Conservation (phyloP, 2,797 vertebrate species). For the Paedocypris micromegethes region DNA sequence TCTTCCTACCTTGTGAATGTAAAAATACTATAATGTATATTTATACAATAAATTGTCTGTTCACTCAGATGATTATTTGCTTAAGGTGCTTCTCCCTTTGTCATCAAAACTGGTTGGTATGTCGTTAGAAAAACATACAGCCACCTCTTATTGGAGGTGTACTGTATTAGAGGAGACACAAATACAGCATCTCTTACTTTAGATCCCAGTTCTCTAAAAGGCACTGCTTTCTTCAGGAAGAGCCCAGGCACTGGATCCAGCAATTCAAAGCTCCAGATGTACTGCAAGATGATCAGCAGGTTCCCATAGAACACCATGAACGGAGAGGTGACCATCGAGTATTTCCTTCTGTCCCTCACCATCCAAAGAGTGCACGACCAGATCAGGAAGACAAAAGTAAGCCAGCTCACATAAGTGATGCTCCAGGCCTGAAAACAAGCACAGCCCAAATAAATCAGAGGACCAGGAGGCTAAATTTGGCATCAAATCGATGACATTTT, state of each 20-base stretch:
- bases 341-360: constrained; percentile 83
- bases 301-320: constrained; percentile 91
- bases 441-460: background rate
- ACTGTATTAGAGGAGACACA: too few species aligned
- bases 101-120: too few species aligned
- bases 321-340: constrained; percentile 88
- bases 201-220: constrained; percentile 77
- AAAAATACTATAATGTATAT: too few species aligned
- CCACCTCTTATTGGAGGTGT: too few species aligned
- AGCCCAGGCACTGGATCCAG: constrained; percentile 76
- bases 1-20: too few species aligned
- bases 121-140: too few species aligned
- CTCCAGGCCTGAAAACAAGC: constrained; percentile 78
- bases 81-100: too few species aligned
- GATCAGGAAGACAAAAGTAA: constrained; percentile 87
- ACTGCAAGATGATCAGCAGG: constrained; percentile 81
- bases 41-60: too few species aligned
- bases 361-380: constrained; percentile 96
- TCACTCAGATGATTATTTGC: too few species aligned
- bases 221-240: constrained; percentile 75
- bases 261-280: constrained; percentile 86
- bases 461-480: too few species aligned
- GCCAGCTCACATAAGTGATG: constrained; percentile 92
- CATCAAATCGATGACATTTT: too few species aligned
- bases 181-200: constrained; percentile 67